Evolutionary conservation across 2,888 invertebrate species (phyloP).

Genomic region (Nezara viridula): DNA sequence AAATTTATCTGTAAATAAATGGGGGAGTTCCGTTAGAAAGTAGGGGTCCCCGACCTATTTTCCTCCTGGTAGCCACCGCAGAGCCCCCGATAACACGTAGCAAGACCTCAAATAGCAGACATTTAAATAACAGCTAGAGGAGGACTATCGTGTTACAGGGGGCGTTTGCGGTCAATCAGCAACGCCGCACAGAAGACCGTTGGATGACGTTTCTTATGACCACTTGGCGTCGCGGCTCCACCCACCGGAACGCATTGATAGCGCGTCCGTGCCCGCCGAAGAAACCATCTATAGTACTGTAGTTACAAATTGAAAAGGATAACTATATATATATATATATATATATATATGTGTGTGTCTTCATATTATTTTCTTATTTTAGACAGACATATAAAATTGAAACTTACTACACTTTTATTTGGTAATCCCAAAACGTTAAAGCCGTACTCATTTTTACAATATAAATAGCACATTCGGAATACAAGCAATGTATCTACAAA

Average conservation of each 20-base stretch:
- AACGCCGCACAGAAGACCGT: neutral
- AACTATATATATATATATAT: neutral
- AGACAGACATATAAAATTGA: too few relatives aligned
- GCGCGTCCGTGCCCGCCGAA: neutral
- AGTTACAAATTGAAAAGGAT: neutral
- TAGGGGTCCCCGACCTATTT: neutral
- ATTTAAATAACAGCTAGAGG: constrained; percentile 3
- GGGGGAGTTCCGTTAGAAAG: constrained; percentile 2
- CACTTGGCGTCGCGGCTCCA: neutral
- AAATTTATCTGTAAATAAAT: neutral
- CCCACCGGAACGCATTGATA: neutral
- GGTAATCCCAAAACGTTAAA: too few relatives aligned
- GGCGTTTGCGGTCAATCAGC: neutral
- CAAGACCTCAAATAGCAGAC: neutral
- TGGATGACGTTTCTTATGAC: neutral
- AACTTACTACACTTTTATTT: too few relatives aligned
- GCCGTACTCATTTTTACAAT: too few relatives aligned
- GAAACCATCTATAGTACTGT: neutral
- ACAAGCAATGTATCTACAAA: too few relatives aligned
- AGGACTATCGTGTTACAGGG: neutral
- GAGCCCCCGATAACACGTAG: neutral
- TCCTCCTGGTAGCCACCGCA: neutral
- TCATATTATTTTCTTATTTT: too few relatives aligned
- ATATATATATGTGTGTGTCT: too few relatives aligned
- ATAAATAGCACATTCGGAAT: too few relatives aligned